Percentiles rank a stretch among this genome's conserved stretches.
phyloP scores from a whole-genome alignment of 2,113 vertebrate species.

The crab-eating macaque (Macaca fascicularis) region DNA sequence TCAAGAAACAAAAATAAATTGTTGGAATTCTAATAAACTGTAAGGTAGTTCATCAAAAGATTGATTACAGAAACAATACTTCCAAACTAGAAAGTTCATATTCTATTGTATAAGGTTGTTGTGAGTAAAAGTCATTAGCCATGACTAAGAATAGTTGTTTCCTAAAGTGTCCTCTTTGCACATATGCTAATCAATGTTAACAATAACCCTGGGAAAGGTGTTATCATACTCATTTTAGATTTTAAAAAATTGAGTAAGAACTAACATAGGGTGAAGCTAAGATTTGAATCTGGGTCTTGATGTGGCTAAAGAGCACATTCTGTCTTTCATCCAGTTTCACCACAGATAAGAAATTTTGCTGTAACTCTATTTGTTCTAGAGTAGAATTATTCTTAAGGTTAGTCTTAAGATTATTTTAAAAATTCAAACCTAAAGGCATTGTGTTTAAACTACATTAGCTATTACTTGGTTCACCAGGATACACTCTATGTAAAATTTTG shows the following conservation, averaged over 20 bases:
- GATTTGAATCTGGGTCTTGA: background rate
- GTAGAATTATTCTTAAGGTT: background rate
- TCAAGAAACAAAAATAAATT: constrained; percentile 12
- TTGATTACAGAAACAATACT: background rate
- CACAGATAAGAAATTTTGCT: background rate
- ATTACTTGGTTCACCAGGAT: background rate
- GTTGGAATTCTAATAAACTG: background rate
- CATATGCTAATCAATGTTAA: background rate
- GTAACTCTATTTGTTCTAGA: background rate
- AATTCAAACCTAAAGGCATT: background rate
- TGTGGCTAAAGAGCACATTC: background rate
- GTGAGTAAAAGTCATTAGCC: background rate
- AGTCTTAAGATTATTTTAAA: background rate
- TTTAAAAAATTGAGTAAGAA: background rate
- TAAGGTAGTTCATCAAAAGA: background rate
- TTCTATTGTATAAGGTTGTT: background rate
- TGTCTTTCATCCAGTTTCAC: background rate
- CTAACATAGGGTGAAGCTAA: background rate
- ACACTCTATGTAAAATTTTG: background rate
- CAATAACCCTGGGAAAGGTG: background rate
- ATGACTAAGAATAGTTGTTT: background rate
- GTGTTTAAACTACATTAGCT: background rate
- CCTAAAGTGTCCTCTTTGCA: background rate
- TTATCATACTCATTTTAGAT: background rate
- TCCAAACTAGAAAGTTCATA: background rate